Conservation (phyloP, 2,113 vertebrate genomes). For the Zapornia atra region DNA sequence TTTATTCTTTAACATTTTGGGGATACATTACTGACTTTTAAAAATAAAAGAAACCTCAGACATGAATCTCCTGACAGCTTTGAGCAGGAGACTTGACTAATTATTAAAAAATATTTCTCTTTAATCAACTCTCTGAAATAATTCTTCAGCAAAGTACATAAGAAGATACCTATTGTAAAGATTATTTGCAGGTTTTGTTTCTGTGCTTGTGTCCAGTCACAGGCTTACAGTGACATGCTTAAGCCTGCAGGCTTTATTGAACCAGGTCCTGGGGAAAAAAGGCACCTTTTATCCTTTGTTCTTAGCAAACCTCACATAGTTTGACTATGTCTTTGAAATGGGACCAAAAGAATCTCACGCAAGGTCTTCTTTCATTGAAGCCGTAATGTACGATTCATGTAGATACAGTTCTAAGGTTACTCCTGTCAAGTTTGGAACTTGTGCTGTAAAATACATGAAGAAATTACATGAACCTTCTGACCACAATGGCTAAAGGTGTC, state of each 20-base stretch:
- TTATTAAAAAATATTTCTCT: not conserved
- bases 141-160: not conserved
- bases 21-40: not conserved
- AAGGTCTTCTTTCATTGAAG: slow-evolving; percentile 7
- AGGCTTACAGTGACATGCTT: not conserved
- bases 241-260: not conserved
- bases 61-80: not conserved
- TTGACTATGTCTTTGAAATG: slow-evolving; percentile 51
- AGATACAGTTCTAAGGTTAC: slow-evolving; percentile 3
- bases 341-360: slow-evolving; percentile 24
- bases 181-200: not conserved
- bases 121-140: not conserved
- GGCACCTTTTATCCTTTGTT: not conserved
- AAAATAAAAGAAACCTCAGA: not conserved
- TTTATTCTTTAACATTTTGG: not conserved
- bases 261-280: not conserved
- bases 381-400: not conserved
- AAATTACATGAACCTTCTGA: not conserved
- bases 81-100: not conserved
- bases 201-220: not conserved
- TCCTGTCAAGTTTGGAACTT: slow-evolving; percentile 29
- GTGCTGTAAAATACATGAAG: not conserved
- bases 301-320: not conserved
- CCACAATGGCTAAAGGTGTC: not conserved
- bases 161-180: not conserved